A percentile compares a stretch with the other conserved stretches of the same genome.
Conservation (phyloP, 2,113 vertebrate genomes). For the Pithys albifrons region DNA sequence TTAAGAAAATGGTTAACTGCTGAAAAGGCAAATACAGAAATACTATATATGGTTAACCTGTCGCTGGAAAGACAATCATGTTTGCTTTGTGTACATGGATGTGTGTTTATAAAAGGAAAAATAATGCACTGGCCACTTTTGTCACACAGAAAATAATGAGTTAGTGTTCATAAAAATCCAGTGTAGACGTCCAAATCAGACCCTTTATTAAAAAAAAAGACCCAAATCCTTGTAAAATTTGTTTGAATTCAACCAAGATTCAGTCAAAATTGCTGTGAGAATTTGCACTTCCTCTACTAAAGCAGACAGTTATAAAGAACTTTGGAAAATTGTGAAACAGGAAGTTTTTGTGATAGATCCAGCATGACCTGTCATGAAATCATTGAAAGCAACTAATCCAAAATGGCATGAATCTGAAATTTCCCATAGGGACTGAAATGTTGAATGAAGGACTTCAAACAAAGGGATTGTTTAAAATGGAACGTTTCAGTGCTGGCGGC, state of each 20-base stretch:
- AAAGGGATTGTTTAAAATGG: neutral
- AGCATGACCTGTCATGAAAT: neutral
- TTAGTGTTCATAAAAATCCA: neutral
- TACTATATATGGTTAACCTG: neutral
- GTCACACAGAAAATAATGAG: neutral
- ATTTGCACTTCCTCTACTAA: neutral
- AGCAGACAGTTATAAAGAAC: neutral
- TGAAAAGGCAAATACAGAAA: neutral
- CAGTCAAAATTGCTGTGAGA: neutral
- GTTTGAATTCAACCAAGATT: neutral
- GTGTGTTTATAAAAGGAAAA: neutral
- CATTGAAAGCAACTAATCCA: conserved; percentile 12
- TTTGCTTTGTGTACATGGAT: neutral
- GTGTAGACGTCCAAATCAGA: neutral
- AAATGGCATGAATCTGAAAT: neutral
- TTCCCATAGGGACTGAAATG: neutral
- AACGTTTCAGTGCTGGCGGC: neutral
- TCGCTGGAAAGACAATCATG: neutral
- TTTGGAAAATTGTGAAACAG: neutral
- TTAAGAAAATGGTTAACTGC: neutral
- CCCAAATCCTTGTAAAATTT: neutral
- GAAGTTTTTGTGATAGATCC: neutral
- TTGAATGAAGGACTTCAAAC: conserved; percentile 20
- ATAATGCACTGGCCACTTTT: neutral
- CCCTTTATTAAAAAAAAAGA: neutral